Evolutionary conservation across 2,888 invertebrate species (phyloP).

Genomic region (Aricia artaxerxes): DNA sequence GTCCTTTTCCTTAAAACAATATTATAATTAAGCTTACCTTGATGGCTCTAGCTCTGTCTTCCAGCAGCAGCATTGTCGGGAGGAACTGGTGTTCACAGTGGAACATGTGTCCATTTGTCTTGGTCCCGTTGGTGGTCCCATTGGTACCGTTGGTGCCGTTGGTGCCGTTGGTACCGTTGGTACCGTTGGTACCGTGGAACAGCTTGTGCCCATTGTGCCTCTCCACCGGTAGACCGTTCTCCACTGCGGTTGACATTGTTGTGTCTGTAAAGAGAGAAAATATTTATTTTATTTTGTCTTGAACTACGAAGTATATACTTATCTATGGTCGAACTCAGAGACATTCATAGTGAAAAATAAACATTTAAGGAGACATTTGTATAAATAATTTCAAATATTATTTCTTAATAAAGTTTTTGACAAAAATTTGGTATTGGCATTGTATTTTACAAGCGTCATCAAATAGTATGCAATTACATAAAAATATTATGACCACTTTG

Average conservation of each 20-base stretch:
- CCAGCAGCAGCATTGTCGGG: slow-evolving; percentile 59
- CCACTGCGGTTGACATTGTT: slow-evolving; percentile 58
- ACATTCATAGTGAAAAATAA: no score
- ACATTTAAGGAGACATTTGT: no score
- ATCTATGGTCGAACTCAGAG: no score
- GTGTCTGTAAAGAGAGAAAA: not conserved
- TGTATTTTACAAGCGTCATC: no score
- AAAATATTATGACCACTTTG: no score
- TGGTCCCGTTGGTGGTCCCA: slow-evolving; percentile 36
- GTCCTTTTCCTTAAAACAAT: no score
- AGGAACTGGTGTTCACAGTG: slow-evolving; percentile 64
- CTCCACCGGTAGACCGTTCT: slow-evolving; percentile 45
- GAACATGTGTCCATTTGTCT: slow-evolving; percentile 28
- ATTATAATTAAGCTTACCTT: slow-evolving; percentile 52
- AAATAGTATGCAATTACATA: no score
- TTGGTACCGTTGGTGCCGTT: slow-evolving; percentile 38
- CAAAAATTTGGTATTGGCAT: no score
- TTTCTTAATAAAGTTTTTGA: no score
- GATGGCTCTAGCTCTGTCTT: slow-evolving; percentile 59
- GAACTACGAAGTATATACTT: no score
- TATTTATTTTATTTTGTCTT: no score
- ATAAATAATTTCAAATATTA: no score
- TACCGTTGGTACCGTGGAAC: slow-evolving; percentile 34
- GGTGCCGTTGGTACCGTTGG: slow-evolving; percentile 37
- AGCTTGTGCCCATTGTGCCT: slow-evolving; percentile 45